Evolutionary conservation across 2,113 vertebrate species (phyloP).

Genomic region (Saimiri boliviensis): DNA sequence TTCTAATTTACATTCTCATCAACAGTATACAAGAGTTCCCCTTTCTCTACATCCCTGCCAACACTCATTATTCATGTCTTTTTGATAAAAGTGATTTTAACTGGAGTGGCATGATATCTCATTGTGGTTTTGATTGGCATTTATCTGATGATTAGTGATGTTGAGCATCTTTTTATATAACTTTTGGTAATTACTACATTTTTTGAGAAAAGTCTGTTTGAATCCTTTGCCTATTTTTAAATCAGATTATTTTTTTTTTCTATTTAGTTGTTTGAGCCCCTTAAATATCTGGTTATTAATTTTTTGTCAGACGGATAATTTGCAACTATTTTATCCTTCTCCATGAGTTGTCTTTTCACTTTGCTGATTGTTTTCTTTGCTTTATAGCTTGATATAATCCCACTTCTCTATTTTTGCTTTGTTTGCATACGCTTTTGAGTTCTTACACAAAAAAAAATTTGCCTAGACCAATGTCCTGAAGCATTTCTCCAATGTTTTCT

Average conservation of each 20-base stretch:
- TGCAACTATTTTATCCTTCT: not conserved
- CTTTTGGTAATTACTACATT: too few relatives aligned
- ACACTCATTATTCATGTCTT: not conserved
- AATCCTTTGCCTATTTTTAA: too few relatives aligned
- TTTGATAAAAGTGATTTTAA: too few relatives aligned
- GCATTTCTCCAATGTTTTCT: not conserved
- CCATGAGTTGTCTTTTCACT: not conserved
- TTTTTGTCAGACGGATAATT: not conserved
- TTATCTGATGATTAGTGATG: too few relatives aligned
- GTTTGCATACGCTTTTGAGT: not conserved
- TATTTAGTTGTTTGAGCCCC: not conserved
- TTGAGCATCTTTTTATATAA: too few relatives aligned
- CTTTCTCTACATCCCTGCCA: not conserved
- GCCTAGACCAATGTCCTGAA: not conserved
- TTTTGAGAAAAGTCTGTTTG: too few relatives aligned
- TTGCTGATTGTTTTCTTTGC: not conserved
- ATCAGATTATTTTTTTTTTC: not conserved
- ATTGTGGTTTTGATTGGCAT: too few relatives aligned
- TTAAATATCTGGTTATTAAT: not conserved
- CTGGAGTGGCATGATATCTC: too few relatives aligned
- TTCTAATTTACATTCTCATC: not conserved
- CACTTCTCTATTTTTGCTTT: not conserved
- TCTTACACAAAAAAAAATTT: not conserved
- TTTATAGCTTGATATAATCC: not conserved
- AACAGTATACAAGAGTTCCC: not conserved